A percentile compares a stretch with the other conserved stretches of the same genome.
Conservation (phyloP, 2,113 vertebrate species). For the Pipra filicauda region DNA sequence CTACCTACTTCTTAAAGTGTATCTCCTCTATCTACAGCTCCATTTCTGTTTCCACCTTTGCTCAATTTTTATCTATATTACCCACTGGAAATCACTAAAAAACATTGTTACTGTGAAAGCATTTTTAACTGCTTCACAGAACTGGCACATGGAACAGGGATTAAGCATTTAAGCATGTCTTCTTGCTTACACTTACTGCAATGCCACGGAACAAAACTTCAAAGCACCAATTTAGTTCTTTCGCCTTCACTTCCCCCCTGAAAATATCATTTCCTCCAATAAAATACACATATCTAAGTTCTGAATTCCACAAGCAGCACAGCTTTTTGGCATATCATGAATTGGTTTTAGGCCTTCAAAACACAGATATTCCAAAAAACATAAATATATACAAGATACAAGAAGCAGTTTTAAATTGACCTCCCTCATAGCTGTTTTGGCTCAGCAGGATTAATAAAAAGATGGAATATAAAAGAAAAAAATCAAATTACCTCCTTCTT, state of each 20-base stretch:
- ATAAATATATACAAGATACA: neutral
- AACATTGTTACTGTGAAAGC: neutral
- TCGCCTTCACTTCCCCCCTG: neutral
- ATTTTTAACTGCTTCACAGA: neutral
- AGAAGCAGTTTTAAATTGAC: neutral
- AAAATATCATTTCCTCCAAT: neutral
- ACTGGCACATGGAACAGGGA: neutral
- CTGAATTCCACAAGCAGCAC: neutral
- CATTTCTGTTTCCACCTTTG: neutral
- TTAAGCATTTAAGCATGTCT: neutral
- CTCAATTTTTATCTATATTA: neutral
- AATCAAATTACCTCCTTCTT: neutral
- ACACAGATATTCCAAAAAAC: neutral
- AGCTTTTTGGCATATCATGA: neutral
- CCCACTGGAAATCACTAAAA: neutral
- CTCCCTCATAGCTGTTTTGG: accelerated
- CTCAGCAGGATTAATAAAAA: neutral
- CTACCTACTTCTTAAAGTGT: neutral
- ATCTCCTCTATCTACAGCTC: neutral
- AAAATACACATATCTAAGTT: neutral
- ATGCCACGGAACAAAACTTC: neutral
- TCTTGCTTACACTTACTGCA: neutral
- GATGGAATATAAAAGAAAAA: no score
- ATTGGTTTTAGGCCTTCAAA: neutral
- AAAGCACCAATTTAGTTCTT: neutral